Base-by-base conservation (phyloP, 2,888 invertebrate genomes). In the Psococerastis gibbosa region DNA sequence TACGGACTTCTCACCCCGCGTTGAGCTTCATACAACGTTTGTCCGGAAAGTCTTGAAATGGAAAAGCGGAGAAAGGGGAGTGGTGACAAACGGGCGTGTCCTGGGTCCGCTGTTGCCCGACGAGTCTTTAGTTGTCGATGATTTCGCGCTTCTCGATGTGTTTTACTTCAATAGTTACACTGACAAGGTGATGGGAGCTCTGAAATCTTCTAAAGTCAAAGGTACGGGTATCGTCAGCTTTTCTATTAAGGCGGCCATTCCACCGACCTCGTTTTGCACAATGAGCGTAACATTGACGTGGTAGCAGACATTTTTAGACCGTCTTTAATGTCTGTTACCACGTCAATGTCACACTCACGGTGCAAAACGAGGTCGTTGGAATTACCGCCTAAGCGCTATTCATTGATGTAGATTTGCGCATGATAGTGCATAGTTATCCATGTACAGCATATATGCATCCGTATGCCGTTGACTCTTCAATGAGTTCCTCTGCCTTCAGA, bases 1-100 rank as follows among this genome's bases (percentile, higher is more conserved):
- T 13, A 15, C 42, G 5, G 42, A 22, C 20, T 42, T 15, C 22
- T 11, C 11, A 20, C 23, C 23, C 9, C 22, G 42, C 42, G n/a
- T 43, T 35, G 55, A 58, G 38, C 55, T 65, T 11, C 68, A 72
- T 50, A 56, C 75, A 9, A 68, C 76, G 27, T 78, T 83, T 58
- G 70, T 72, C 44, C 74, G 75, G 51, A 71, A 76, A 43, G 76
- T 82, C 6, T 60, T 92, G 18, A 73, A 73, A 23, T 61, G 94
- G 48, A 61, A 67, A 16, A 66, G 69, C 11, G 75, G 80, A 3
- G 70, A 71, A 42, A 69, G 77, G 47, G 80, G 79, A 0, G 65
- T 97, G 3, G 66, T 94, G 13, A 78, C 82, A 45, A 97, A 97
- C 65, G 91, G 94, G 9, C 71, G 87, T 48, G 69, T 94, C 23